phyloP scores from a whole-genome alignment of 2,888 invertebrate genomes.

The Muscina levida region DNA sequence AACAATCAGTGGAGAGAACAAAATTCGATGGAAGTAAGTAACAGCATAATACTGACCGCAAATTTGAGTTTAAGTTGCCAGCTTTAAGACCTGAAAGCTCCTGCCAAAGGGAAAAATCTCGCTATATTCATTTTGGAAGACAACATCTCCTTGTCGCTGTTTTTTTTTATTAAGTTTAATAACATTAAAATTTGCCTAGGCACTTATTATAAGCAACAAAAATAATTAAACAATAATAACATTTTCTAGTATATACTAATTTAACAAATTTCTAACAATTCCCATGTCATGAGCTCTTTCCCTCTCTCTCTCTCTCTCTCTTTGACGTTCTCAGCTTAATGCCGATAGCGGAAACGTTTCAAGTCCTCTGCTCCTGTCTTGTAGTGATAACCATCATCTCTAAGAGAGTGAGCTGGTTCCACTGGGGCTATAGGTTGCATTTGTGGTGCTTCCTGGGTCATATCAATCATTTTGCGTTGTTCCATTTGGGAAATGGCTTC shows the following conservation, averaged over 20 bases:
- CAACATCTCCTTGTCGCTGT: too few species aligned
- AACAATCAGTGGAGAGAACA: too few species aligned
- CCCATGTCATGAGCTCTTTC: neutral
- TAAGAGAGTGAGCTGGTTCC: conserved; percentile 70
- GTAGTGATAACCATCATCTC: conserved; percentile 73
- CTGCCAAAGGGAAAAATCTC: too few species aligned
- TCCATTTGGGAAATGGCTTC: conserved; percentile 50
- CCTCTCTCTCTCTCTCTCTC: neutral
- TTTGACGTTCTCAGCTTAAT: conserved; percentile 53
- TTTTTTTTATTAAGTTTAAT: too few species aligned
- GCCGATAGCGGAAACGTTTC: conserved; percentile 68
- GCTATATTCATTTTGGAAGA: too few species aligned
- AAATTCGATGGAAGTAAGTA: too few species aligned
- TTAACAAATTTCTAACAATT: neutral
- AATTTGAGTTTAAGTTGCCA: too few species aligned
- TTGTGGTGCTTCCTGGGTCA: conserved; percentile 26
- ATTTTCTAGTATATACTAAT: neutral
- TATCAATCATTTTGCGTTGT: conserved; percentile 66
- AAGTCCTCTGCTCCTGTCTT: conserved; percentile 65
- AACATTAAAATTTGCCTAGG: too few species aligned
- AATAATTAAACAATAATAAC: conserved; percentile 24
- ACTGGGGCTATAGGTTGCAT: conserved; percentile 52
- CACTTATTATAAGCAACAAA: conserved; percentile 7
- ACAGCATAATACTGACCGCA: too few species aligned
- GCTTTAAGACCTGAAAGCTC: too few species aligned